Percentiles rank a stretch among this genome's conserved stretches.
Conservation (phyloP, 2,888 invertebrate species). For the Clitarchus hookeri region DNA sequence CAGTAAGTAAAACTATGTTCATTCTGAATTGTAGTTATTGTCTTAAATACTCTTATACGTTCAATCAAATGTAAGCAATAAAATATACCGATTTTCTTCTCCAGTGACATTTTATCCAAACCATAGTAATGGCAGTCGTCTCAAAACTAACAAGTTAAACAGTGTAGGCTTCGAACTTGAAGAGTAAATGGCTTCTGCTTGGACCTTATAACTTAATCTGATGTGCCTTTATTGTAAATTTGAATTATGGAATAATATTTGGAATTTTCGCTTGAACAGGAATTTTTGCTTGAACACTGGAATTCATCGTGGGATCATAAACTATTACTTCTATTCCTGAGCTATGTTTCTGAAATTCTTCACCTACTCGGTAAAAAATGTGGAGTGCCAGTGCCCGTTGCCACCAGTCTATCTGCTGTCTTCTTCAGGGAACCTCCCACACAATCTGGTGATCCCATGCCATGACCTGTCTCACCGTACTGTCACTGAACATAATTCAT, state of each 20-base stretch:
- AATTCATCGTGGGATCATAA: neutral
- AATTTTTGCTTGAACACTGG: neutral
- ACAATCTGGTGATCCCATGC: neutral
- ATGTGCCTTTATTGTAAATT: neutral
- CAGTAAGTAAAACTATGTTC: too few relatives aligned
- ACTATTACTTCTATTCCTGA: neutral
- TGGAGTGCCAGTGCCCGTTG: neutral
- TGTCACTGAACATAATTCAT: neutral
- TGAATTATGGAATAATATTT: neutral
- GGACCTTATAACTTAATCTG: neutral
- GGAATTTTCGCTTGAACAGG: neutral
- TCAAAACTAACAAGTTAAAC: neutral
- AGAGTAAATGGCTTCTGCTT: neutral
- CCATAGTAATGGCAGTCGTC: neutral
- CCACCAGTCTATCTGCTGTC: conserved; percentile 20
- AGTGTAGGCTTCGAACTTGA: neutral
- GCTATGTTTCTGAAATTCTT: conserved; percentile 8
- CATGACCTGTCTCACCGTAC: neutral
- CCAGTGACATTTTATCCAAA: neutral
- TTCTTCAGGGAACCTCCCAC: conserved; percentile 5
- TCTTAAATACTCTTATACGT: neutral
- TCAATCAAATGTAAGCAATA: neutral
- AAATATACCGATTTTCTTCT: neutral
- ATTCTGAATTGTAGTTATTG: too few relatives aligned
- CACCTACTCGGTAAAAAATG: neutral